Evolutionary conservation across 23 tunicate species (phyloP), one percentile per base, ranked within the genome.

Genomic region (Pegea sp.): DNA sequence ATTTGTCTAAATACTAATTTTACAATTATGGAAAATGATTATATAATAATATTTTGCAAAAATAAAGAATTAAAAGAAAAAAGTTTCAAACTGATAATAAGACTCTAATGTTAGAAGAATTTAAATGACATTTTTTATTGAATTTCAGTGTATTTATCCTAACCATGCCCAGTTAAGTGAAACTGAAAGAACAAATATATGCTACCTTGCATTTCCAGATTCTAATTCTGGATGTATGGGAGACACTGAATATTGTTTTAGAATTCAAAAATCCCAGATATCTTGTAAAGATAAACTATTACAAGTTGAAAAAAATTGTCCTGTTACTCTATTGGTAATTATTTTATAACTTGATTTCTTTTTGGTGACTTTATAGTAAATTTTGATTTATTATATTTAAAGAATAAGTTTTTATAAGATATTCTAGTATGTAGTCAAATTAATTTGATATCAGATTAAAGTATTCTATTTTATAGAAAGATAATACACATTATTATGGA

Each of bases 171-270:
- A 59, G 22, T 65, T 89, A 44, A 62, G 70, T 22, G 81, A 77
- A 26, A 48, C 59, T 31, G 98, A 89, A 67, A 49, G 68, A 43
- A 56, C 63, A 5, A 77, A 89, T 48, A 66, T 89, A 1, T 77
- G 98, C 38, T 89, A 89, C 64, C 63, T 89, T 7, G 84, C 98
- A 0, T 89, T 89, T 48, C 98, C 98, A 16, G 98, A 89, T 62
- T 89, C 98, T 13, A 89, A 89, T 58, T 77, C 90, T 26, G 88
- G 90, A 1, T 76, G 98, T 55, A 84, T 84, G 95, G 95, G 95
- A 23, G 95, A 84, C 42, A 84, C 95, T 3, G 69, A 84, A 44
- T 84, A 84, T 34, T 84, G 84, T 27, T 84, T 84, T 64, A 67
- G 95, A 3, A 68, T 84, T 18, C 57, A 86, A 52, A 74, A 58